A percentile compares a stretch with the other conserved stretches of the same genome.
phyloP scores from a whole-genome alignment of 2,797 vertebrate species.

The Chelon labrosus region DNA sequence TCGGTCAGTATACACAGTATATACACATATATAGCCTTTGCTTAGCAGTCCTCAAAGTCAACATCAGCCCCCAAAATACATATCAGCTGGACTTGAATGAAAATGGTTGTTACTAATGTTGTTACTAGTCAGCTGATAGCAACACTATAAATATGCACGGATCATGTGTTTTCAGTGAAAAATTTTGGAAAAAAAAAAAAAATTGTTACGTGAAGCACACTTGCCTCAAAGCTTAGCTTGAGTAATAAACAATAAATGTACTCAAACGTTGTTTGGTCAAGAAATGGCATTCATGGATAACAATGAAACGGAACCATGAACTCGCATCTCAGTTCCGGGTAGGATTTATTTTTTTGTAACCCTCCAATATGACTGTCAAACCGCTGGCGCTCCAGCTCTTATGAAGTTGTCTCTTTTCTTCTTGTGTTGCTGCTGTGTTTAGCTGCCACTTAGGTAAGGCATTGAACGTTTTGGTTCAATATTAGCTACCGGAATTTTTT shows the following conservation, averaged over 20 bases:
- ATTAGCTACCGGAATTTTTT: background rate
- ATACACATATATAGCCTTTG: no score
- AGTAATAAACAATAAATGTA: background rate
- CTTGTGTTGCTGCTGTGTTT: background rate
- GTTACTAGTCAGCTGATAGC: no score
- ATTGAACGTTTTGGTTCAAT: accelerated
- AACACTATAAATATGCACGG: no score
- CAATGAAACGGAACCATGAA: slow-evolving; percentile 4
- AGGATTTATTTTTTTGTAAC: slow-evolving; percentile 52
- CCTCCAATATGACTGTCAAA: background rate
- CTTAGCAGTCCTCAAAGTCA: no score
- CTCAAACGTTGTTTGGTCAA: no score
- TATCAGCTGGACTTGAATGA: no score
- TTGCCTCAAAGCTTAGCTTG: background rate
- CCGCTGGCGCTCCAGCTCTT: accelerated
- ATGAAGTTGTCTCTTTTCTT: background rate
- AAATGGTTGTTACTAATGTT: no score
- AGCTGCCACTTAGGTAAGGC: background rate
- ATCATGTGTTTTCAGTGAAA: no score
- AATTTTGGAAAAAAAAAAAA: no score
- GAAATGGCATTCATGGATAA: no score
- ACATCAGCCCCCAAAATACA: no score
- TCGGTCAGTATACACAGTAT: no score
- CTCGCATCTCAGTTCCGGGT: background rate
- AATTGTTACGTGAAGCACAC: background rate